These are phyloP conservation scores for Zaprionus lachaisei DNA, from an alignment of 1,140 invertebrate genomes.

Conservation along the genomic window DNA sequence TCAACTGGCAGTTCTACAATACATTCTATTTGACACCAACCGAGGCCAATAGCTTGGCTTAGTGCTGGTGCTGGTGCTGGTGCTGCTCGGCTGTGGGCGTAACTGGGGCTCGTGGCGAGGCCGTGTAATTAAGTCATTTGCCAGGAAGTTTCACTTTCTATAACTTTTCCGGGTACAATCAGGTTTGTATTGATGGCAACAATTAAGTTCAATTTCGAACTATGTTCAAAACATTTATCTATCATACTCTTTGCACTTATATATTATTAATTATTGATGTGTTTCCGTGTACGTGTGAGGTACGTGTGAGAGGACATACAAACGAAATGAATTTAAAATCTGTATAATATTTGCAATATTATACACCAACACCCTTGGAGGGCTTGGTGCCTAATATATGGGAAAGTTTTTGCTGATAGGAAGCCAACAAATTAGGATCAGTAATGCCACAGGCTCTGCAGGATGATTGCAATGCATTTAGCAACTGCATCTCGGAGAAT, in stretches of 20 bases:
- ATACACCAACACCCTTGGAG: slow-evolving; percentile 79
- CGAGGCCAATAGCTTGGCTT: slow-evolving; percentile 12
- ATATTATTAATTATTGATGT: slow-evolving; percentile 47
- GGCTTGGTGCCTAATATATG: slow-evolving; percentile 85
- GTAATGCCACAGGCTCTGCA: slow-evolving; percentile 85
- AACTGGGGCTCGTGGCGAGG: slow-evolving; percentile 27
- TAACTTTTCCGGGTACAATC: slow-evolving; percentile 32
- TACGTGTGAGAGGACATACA: too few relatives aligned
- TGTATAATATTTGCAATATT: slow-evolving; percentile 34
- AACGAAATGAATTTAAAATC: slow-evolving; percentile 47
- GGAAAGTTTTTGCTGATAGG: slow-evolving; percentile 85
- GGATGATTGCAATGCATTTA: slow-evolving; percentile 92
- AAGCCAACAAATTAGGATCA: slow-evolving; percentile 84
- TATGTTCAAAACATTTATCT: slow-evolving; percentile 66
- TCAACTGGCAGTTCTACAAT: too few relatives aligned
- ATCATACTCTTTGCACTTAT: slow-evolving; percentile 61
- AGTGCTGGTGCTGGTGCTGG: background rate
- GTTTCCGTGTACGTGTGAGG: slow-evolving; percentile 12
- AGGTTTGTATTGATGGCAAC: background rate
- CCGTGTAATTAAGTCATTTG: slow-evolving; percentile 67
- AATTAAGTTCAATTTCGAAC: background rate
- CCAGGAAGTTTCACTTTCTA: slow-evolving; percentile 28
- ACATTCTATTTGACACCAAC: too few relatives aligned
- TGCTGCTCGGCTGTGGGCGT: slow-evolving; percentile 28
- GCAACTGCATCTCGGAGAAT: slow-evolving; percentile 94